Conservation (phyloP, 1,140 invertebrate genomes). For the Heliconius hermathena region DNA sequence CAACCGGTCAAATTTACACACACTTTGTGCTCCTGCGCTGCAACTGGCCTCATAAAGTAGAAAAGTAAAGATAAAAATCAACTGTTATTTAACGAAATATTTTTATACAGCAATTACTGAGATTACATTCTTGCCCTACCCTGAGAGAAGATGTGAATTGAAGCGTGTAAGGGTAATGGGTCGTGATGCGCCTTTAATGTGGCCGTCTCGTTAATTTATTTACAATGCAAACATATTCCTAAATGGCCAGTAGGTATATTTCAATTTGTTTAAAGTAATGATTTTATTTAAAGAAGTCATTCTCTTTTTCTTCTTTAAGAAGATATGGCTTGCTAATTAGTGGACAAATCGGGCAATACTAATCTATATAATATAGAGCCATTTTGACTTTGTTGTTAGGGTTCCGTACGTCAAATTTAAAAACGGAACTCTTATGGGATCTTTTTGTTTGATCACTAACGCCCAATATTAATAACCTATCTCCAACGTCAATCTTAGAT, state of each 20-base stretch:
- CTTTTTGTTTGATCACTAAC: too few relatives aligned
- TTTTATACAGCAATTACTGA: background rate
- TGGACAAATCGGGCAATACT: too few relatives aligned
- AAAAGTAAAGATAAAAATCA: too few relatives aligned
- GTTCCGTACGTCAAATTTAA: too few relatives aligned
- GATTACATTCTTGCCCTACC: constrained; percentile 15
- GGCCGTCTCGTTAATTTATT: constrained; percentile 23
- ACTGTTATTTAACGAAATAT: background rate
- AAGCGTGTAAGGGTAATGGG: constrained; percentile 20
- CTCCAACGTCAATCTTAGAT: too few relatives aligned
- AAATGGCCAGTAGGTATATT: background rate
- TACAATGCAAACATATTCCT: constrained; percentile 10
- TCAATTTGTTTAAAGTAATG: background rate
- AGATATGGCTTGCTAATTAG: background rate
- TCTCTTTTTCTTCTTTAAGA: background rate
- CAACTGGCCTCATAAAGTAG: too few relatives aligned
- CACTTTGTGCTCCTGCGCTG: too few relatives aligned
- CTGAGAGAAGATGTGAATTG: constrained; percentile 17
- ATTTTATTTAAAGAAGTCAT: background rate
- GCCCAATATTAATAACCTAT: too few relatives aligned
- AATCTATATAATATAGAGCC: too few relatives aligned
- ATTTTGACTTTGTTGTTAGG: too few relatives aligned
- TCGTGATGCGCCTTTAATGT: constrained; percentile 23
- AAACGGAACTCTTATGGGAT: too few relatives aligned
- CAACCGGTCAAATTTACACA: too few relatives aligned